These are phyloP conservation scores for Liasis olivaceus DNA, from an alignment of 2,797 vertebrate species.

Conservation along the genomic window DNA sequence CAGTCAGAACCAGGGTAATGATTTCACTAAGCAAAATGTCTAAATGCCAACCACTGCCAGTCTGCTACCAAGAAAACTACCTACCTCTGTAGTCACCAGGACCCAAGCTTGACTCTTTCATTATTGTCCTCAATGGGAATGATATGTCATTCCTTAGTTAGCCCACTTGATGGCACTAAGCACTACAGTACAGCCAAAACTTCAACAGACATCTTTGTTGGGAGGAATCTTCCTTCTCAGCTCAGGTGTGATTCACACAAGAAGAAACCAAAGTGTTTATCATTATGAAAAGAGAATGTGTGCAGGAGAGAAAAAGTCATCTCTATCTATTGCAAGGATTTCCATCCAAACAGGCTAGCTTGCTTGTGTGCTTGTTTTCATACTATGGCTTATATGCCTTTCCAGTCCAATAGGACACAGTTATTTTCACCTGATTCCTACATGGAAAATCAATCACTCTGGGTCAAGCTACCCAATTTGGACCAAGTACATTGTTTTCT, in stretches of 20 bases:
- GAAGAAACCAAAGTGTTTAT: background rate
- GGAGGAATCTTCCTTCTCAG: background rate
- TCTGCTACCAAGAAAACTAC: background rate
- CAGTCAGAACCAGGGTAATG: background rate
- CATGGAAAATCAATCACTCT: background rate
- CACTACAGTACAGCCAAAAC: conserved; percentile 7
- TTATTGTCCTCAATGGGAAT: accelerated
- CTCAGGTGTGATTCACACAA: background rate
- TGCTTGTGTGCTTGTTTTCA: too few species aligned
- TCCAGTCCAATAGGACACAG: too few species aligned
- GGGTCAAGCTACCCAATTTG: background rate
- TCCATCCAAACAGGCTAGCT: too few species aligned
- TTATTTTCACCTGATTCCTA: background rate
- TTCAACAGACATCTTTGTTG: background rate
- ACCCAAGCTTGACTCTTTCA: background rate
- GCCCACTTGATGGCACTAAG: conserved; percentile 53
- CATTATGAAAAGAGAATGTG: background rate
- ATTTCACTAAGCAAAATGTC: background rate
- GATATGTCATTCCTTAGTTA: background rate
- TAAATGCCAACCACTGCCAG: background rate
- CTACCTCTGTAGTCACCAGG: background rate
- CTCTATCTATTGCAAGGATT: background rate
- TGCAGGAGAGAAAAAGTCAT: background rate
- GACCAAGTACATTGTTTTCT: background rate
- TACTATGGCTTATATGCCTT: too few species aligned